Evolutionary conservation across 2,888 invertebrate species (phyloP), one percentile per base, ranked within the genome.

Genomic region (Clivina fossor): DNA sequence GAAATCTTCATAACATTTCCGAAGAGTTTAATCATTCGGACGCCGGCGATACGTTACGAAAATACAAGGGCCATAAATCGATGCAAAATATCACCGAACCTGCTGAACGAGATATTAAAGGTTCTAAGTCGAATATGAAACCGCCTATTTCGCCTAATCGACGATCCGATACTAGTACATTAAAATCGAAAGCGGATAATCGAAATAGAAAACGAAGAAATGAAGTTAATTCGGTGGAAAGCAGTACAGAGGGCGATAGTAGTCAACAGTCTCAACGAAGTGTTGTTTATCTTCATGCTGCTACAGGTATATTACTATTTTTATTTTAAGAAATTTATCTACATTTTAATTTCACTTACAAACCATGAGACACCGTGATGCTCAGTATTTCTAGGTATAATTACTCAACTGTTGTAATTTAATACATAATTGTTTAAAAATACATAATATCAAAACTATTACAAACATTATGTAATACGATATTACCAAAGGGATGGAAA

Each of bases 261-360:
- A 90, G 90, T 68, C 85, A 88, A 65, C 88, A 88, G 66, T 89
- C 89, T 51, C 90, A 90, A 69, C 80, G 88, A 66, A 90, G 90
- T 67, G 85, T 90, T 15, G 90, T 91, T 15, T 91, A 89, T 69
- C 77, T 91, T 47, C 91, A 91, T 68, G 90, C 90, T 47, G 89
- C 90, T 41, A 90, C 90, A 62, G 85, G 86, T 86, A 73, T 63
- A 53, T 59, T 32, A 40, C 18, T 35, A 54, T 40, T 30, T 40
- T 28, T 58, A 43, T 18, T 35, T 51, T 24, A 30, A 43, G 32
- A 35, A 30, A 28, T 38, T 40, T 7, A 7, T 26, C 5, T 26
- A 7, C 26, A n/a, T n/a, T n/a, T n/a, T n/a, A n/a, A n/a, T n/a
- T n/a, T n/a, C n/a, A n/a, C n/a, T n/a, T n/a, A n/a, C n/a, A n/a